Evolutionary conservation across 2,113 vertebrate species (phyloP).

Genomic region (Tachysurus vachellii): DNA sequence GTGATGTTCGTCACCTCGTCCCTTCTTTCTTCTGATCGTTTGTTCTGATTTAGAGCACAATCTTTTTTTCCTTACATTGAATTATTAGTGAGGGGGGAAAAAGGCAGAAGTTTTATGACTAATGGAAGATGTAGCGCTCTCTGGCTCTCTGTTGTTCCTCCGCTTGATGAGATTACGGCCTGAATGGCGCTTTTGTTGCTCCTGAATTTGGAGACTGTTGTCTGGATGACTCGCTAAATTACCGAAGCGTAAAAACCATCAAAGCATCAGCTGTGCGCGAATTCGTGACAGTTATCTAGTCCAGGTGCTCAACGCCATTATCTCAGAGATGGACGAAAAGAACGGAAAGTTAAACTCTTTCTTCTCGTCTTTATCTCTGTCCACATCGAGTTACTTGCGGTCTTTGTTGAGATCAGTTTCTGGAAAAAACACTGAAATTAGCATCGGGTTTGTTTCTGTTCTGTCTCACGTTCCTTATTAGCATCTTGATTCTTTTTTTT

Average conservation of each 20-base stretch:
- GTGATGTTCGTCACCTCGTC: neutral
- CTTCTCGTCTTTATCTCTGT: neutral
- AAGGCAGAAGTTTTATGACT: neutral
- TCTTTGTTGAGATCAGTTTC: slow-evolving; percentile 9
- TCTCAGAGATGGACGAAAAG: slow-evolving; percentile 25
- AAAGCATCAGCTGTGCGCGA: slow-evolving; percentile 58
- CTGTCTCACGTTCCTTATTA: neutral
- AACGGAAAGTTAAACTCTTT: slow-evolving; percentile 13
- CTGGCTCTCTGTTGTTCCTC: slow-evolving; percentile 50
- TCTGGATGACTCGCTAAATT: slow-evolving; percentile 62
- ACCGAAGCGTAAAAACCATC: slow-evolving; percentile 56
- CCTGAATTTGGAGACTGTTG: slow-evolving; percentile 29
- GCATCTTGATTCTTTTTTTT: neutral
- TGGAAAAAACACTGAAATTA: too few species aligned
- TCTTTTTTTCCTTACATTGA: neutral
- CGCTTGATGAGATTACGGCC: slow-evolving; percentile 62
- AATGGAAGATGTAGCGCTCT: slow-evolving; percentile 35
- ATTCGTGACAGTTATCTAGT: slow-evolving; percentile 42
- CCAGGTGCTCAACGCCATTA: slow-evolving; percentile 5
- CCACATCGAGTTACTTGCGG: slow-evolving; percentile 1
- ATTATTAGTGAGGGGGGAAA: neutral
- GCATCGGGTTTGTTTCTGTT: neutral
- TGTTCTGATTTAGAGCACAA: neutral
- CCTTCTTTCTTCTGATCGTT: neutral
- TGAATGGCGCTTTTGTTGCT: slow-evolving; percentile 54